Evolutionary conservation across 2,113 vertebrate species (phyloP).

Genomic region (Pundamilia nyererei): DNA sequence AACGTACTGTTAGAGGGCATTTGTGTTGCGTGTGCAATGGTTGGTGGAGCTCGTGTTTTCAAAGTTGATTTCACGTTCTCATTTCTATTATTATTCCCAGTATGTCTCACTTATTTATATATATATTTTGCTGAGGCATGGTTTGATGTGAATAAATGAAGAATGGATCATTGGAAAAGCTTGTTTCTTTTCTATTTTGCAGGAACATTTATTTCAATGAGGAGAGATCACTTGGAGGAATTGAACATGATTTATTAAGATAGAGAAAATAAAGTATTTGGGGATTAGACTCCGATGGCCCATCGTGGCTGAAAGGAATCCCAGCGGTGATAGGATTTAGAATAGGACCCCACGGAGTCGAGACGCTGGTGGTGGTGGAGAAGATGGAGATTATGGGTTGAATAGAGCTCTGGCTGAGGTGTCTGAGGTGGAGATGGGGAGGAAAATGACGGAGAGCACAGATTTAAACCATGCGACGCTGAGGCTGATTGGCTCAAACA

Average conservation of each 20-base stretch:
- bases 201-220: background rate
- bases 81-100: background rate
- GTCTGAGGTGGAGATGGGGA: background rate
- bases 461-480: background rate
- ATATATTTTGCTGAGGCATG: background rate
- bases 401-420: background rate
- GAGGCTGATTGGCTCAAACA: fast-evolving
- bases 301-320: background rate
- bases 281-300: background rate
- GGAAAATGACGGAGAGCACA: background rate
- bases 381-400: background rate
- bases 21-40: background rate
- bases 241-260: background rate
- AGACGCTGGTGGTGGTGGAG: background rate
- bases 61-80: background rate
- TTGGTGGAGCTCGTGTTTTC: background rate
- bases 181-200: background rate
- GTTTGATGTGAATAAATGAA: background rate
- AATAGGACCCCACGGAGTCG: background rate
- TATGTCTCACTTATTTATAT: background rate
- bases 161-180: background rate
- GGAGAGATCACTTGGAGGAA: background rate
- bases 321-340: background rate
- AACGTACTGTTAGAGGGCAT: background rate
- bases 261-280: background rate